A percentile compares a stretch with the other conserved stretches of the same genome.
phyloP scores from a whole-genome alignment of 2,797 vertebrate species.

The Eurystomus glaucurus region DNA sequence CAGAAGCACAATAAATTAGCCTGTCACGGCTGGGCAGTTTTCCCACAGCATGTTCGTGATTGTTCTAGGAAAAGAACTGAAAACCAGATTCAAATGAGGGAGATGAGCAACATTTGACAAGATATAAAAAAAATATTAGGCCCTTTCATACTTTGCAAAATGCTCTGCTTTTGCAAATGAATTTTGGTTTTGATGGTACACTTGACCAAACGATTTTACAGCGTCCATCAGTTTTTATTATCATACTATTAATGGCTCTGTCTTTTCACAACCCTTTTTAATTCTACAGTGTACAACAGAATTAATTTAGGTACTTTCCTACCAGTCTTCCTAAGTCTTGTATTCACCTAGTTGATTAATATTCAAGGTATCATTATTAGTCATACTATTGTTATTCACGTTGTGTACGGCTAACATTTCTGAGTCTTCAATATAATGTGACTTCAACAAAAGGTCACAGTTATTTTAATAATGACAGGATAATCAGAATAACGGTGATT shows the following conservation, averaged over 20 bases:
- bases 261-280: not conserved
- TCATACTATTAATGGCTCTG: not conserved
- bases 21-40: no score
- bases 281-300: not conserved
- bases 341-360: slow-evolving; percentile 2
- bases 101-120: not conserved
- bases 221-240: not conserved
- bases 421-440: not conserved
- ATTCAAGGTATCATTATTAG: not conserved
- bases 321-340: not conserved
- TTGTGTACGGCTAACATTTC: not conserved
- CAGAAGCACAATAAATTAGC: no score
- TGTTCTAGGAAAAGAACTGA: not conserved
- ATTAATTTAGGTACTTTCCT: not conserved
- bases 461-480: slow-evolving; percentile 28
- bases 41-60: not conserved
- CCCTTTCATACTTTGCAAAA: not conserved
- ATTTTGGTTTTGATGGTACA: not conserved
- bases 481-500: slow-evolving; percentile 35
- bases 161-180: not conserved
- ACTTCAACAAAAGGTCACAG: not conserved
- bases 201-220: not conserved
- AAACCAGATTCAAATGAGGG: not conserved
- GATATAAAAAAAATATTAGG: not conserved
- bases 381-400: not conserved